Percentiles rank a stretch among this genome's conserved stretches.
These are phyloP conservation scores for Poecilia picta DNA, from an alignment of 2,797 vertebrate genomes.

Conservation along the genomic window DNA sequence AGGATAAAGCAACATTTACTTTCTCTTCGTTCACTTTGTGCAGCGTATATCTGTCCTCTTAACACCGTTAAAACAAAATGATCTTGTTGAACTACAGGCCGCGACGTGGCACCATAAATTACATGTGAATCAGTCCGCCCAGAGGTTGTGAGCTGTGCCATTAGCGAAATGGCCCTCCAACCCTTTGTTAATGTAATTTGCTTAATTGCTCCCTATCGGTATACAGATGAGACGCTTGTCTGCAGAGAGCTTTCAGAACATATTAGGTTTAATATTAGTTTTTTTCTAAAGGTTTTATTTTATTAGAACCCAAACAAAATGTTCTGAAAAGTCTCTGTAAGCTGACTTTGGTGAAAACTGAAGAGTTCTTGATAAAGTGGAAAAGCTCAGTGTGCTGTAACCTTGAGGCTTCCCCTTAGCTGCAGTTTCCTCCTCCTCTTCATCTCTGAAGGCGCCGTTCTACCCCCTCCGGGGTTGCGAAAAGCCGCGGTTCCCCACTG, in stretches of 20 bases:
- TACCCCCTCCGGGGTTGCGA: slow-evolving; percentile 58
- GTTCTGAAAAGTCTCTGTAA: not conserved
- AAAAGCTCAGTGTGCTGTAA: slow-evolving; percentile 21
- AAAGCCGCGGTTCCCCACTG: slow-evolving; percentile 50
- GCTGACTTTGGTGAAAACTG: not conserved
- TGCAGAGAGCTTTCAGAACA: slow-evolving; percentile 62
- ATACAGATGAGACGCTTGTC: slow-evolving; percentile 73
- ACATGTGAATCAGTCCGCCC: slow-evolving; percentile 70
- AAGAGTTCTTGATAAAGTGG: not conserved
- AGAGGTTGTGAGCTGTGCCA: slow-evolving; percentile 74
- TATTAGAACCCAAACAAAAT: not conserved
- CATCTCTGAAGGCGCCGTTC: slow-evolving; percentile 52
- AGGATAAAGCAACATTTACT: slow-evolving; percentile 42
- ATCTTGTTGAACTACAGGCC: slow-evolving; percentile 55
- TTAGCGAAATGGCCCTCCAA: slow-evolving; percentile 75
- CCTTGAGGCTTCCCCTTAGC: slow-evolving; percentile 57
- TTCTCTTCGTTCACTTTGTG: slow-evolving; percentile 9
- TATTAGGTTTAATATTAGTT: slow-evolving; percentile 74
- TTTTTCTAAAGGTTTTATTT: slow-evolving; percentile 43
- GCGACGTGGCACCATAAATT: slow-evolving; percentile 63
- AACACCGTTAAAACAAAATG: slow-evolving; percentile 30
- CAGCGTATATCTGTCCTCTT: not conserved
- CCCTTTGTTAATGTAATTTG: slow-evolving; percentile 82
- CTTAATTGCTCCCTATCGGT: slow-evolving; percentile 81
- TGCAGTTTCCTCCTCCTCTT: slow-evolving; percentile 50